These are phyloP conservation scores for Netelia virgata DNA, from an alignment of 2,888 invertebrate species.

Conservation along the genomic window DNA sequence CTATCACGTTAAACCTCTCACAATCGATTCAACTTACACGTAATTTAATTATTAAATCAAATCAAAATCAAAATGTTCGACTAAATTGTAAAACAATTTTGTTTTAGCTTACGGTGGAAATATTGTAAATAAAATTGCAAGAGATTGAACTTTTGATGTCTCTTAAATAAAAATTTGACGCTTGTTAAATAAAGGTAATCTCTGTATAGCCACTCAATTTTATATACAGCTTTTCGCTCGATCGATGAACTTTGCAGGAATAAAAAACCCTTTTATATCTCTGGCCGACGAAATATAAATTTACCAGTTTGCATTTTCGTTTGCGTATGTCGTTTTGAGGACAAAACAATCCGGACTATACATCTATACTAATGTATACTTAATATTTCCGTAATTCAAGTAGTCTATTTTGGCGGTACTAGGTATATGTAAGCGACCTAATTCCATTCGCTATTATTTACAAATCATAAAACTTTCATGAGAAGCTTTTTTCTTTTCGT, in stretches of 20 bases:
- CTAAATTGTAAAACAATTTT: too few species aligned
- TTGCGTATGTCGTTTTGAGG: neutral
- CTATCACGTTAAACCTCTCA: too few species aligned
- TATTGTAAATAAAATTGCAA: too few species aligned
- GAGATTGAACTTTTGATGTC: too few species aligned
- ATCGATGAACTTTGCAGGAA: neutral
- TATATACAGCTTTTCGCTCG: too few species aligned
- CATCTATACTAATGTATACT: neutral
- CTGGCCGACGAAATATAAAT: constrained; percentile 20
- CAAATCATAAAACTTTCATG: constrained; percentile 8
- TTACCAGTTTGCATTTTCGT: constrained; percentile 13
- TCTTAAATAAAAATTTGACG: too few species aligned
- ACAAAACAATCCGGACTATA: neutral
- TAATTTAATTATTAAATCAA: too few species aligned
- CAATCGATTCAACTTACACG: too few species aligned
- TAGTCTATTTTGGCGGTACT: constrained; percentile 28
- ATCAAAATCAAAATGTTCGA: too few species aligned
- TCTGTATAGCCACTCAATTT: too few species aligned
- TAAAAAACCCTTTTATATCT: constrained; percentile 18
- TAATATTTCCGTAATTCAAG: constrained; percentile 23
- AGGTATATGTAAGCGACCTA: constrained; percentile 25
- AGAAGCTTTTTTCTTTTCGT: neutral
- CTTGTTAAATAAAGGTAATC: too few species aligned
- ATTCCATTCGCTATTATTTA: constrained; percentile 46
- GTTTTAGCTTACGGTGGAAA: too few species aligned